These are phyloP conservation scores for Acanthisitta chloris DNA, from an alignment of 2,113 vertebrate species.

Conservation along the genomic window DNA sequence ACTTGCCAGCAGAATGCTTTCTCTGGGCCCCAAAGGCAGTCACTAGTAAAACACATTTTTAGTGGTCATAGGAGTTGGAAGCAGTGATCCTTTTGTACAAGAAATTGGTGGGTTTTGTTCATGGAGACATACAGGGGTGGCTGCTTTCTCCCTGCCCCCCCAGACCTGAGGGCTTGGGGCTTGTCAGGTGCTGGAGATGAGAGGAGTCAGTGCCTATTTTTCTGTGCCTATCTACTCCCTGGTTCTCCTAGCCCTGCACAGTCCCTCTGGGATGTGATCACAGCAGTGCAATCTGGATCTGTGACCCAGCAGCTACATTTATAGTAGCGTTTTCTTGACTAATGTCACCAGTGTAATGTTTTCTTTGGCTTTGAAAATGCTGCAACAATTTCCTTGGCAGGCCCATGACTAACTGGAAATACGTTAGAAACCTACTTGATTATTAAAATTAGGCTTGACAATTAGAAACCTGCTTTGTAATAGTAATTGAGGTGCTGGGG, in stretches of 20 bases:
- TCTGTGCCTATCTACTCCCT: not conserved
- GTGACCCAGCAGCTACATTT: not conserved
- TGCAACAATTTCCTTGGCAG: not conserved
- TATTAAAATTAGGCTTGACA: not conserved
- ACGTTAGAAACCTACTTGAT: not conserved
- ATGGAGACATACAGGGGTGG: not conserved
- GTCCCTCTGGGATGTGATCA: not conserved
- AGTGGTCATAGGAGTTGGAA: not conserved
- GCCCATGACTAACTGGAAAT: not conserved
- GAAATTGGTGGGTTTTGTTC: not conserved
- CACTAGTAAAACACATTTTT: not conserved
- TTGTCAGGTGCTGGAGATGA: not conserved
- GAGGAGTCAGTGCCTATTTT: not conserved
- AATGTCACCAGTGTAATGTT: not conserved
- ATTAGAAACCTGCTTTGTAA: not conserved
- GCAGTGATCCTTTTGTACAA: accelerated
- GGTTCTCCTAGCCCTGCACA: accelerated
- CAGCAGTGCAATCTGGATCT: not conserved
- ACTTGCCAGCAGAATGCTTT: not conserved
- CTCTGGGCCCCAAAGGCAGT: not conserved
- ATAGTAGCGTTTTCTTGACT: not conserved
- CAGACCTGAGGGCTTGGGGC: not conserved
- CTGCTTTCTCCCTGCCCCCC: not conserved
- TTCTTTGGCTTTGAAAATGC: not conserved
- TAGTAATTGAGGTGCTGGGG: not conserved